These are phyloP conservation scores for Linyphia triangularis DNA, from an alignment of 2,888 invertebrate genomes.

Conservation along the genomic window DNA sequence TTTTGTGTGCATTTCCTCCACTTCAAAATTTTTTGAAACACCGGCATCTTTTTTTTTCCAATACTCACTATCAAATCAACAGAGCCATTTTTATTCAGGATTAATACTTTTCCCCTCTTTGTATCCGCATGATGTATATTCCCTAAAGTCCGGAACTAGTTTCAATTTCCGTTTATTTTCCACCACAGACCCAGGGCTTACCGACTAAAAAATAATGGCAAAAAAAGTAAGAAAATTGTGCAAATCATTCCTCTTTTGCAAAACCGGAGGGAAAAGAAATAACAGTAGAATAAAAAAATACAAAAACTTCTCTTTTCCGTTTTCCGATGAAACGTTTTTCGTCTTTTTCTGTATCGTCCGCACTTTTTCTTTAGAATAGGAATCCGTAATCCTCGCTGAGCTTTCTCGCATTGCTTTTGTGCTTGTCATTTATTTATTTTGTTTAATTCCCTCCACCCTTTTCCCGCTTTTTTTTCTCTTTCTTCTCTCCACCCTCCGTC, in stretches of 20 bases:
- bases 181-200: slow-evolving; percentile 20
- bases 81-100: background rate
- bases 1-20: background rate
- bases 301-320: slow-evolving; percentile 37
- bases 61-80: background rate
- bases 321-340: slow-evolving; percentile 46
- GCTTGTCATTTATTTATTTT: slow-evolving; percentile 50
- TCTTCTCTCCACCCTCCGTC: background rate
- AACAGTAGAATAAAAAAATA: background rate
- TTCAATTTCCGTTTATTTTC: slow-evolving; percentile 73
- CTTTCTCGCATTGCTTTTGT: slow-evolving; percentile 47
- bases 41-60: background rate
- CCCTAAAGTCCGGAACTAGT: slow-evolving; percentile 58
- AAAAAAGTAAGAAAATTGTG: slow-evolving; percentile 52
- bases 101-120: background rate
- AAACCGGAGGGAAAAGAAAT: slow-evolving; percentile 12
- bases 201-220: slow-evolving; percentile 38
- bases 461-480: background rate
- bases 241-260: slow-evolving; percentile 66
- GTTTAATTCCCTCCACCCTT: slow-evolving; percentile 40
- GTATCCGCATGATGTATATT: slow-evolving; percentile 32
- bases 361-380: slow-evolving; percentile 5
- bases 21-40: background rate
- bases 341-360: slow-evolving; percentile 7
- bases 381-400: slow-evolving; percentile 56